These are phyloP conservation scores for Aphidius gifuensis DNA, from an alignment of 1,140 invertebrate genomes.

Conservation along the genomic window DNA sequence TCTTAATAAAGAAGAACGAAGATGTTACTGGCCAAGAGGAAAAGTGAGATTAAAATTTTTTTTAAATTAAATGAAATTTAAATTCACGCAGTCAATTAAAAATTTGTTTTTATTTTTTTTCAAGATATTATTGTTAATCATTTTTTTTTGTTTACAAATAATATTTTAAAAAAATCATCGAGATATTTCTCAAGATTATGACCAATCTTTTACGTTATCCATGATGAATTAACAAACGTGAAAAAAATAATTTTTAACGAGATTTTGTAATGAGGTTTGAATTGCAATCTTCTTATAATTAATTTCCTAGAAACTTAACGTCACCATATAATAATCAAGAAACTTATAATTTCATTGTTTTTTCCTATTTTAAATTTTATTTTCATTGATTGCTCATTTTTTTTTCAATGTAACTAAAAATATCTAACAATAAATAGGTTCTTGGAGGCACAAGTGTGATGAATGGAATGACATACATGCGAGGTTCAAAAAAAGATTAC, in stretches of 20 bases:
- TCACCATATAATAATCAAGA: no score
- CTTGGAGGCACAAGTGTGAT: constrained; percentile 89
- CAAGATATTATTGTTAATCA: not conserved
- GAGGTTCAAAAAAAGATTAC: constrained; percentile 87
- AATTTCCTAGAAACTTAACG: no score
- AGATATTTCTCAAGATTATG: no score
- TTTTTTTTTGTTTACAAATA: no score
- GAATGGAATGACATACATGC: constrained; percentile 96
- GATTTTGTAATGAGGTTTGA: no score
- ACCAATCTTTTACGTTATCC: no score
- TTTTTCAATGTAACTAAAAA: not conserved
- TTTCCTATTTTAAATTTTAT: not conserved
- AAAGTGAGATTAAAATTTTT: constrained; percentile 58
- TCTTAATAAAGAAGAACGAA: constrained; percentile 68
- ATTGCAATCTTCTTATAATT: no score
- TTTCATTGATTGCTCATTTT: not conserved
- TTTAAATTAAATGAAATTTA: not conserved
- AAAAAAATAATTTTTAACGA: no score
- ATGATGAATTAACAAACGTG: no score
- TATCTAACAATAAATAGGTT: constrained; percentile 55
- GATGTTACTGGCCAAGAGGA: constrained; percentile 80
- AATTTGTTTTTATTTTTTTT: not conserved
- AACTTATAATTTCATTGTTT: no score
- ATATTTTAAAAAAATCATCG: no score
- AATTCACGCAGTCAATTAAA: not conserved